phyloP scores from a whole-genome alignment of 1,140 invertebrate genomes.

The Drosophila watanabei region DNA sequence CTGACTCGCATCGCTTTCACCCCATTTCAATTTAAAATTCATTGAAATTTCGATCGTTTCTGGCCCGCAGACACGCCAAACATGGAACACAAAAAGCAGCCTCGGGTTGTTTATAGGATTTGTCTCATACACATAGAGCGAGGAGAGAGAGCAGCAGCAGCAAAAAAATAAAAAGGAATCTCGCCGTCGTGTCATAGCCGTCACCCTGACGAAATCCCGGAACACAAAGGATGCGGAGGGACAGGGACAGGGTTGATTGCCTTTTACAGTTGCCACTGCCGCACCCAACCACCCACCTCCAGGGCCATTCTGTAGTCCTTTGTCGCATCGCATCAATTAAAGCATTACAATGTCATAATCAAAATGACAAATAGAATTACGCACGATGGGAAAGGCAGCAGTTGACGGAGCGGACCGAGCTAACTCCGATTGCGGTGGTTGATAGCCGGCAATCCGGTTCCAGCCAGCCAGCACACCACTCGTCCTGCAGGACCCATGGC shows the following conservation, averaged over 20 bases:
- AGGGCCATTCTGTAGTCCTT: slow-evolving; percentile 29
- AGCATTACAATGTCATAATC: slow-evolving; percentile 86
- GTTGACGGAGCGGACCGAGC: slow-evolving; percentile 52
- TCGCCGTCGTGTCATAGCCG: slow-evolving; percentile 62
- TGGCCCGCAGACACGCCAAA: slow-evolving; percentile 55
- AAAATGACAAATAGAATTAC: slow-evolving; percentile 86
- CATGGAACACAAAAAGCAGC: slow-evolving; percentile 51
- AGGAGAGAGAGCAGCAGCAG: slow-evolving; percentile 24
- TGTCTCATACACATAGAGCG: slow-evolving; percentile 54
- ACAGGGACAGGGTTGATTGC: slow-evolving; percentile 72
- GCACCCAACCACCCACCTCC: slow-evolving; percentile 6
- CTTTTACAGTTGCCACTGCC: slow-evolving; percentile 61
- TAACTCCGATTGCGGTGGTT: slow-evolving; percentile 60
- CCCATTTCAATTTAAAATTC: slow-evolving; percentile 78
- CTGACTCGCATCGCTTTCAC: slow-evolving; percentile 17
- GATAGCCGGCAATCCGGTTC: slow-evolving; percentile 51
- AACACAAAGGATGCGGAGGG: slow-evolving; percentile 21
- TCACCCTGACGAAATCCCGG: slow-evolving; percentile 58
- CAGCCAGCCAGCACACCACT: not conserved
- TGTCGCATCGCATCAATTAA: slow-evolving; percentile 84
- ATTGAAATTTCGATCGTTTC: slow-evolving; percentile 69
- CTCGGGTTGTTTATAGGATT: slow-evolving; percentile 76
- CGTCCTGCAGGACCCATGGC: slow-evolving; percentile 10
- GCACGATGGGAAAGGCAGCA: slow-evolving; percentile 82
- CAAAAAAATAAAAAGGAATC: slow-evolving; percentile 43